A percentile compares a stretch with the other conserved stretches of the same genome.
phyloP scores from a whole-genome alignment of 2,888 invertebrate species.

The Lomographa bimaculata region DNA sequence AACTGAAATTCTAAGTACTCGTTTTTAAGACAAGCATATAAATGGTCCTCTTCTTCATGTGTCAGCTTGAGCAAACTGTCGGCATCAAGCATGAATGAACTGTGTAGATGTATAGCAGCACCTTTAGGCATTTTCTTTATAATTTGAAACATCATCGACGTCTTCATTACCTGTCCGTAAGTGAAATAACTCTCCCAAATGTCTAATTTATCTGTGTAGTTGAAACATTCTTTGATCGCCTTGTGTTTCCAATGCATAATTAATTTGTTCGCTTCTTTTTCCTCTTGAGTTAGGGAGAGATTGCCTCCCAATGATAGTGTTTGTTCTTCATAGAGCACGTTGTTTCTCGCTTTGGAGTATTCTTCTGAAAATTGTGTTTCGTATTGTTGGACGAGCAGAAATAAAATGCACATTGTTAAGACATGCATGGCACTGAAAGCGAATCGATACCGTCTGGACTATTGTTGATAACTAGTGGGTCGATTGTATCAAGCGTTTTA shows the following conservation, averaged over 20 bases:
- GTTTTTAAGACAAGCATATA: constrained; percentile 66
- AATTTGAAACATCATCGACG: constrained; percentile 86
- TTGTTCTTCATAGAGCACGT: constrained; percentile 66
- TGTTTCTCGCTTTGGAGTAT: constrained; percentile 44
- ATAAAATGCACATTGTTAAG: constrained; percentile 33
- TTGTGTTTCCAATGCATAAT: constrained; percentile 81
- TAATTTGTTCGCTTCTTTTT: constrained; percentile 78
- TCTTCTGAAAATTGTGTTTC: constrained; percentile 43
- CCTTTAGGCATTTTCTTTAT: constrained; percentile 90
- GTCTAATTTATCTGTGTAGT: constrained; percentile 78
- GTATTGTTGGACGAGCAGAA: constrained; percentile 33
- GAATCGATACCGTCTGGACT: constrained; percentile 10
- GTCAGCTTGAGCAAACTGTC: constrained; percentile 85
- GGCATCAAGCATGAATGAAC: constrained; percentile 84
- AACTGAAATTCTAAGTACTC: constrained; percentile 65
- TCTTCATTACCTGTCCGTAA: constrained; percentile 81
- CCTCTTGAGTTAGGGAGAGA: constrained; percentile 68
- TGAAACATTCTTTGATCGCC: constrained; percentile 78
- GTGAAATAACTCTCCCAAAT: constrained; percentile 87
- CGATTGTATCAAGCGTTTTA: too few relatives aligned
- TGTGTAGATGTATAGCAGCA: constrained; percentile 87
- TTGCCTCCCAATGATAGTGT: constrained; percentile 74
- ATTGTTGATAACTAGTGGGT: constrained; percentile 12
- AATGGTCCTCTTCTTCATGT: constrained; percentile 85
- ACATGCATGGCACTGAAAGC: constrained; percentile 34